Evolutionary conservation across 2,113 vertebrate genomes (phyloP).

Genomic region (Vombatus ursinus): DNA sequence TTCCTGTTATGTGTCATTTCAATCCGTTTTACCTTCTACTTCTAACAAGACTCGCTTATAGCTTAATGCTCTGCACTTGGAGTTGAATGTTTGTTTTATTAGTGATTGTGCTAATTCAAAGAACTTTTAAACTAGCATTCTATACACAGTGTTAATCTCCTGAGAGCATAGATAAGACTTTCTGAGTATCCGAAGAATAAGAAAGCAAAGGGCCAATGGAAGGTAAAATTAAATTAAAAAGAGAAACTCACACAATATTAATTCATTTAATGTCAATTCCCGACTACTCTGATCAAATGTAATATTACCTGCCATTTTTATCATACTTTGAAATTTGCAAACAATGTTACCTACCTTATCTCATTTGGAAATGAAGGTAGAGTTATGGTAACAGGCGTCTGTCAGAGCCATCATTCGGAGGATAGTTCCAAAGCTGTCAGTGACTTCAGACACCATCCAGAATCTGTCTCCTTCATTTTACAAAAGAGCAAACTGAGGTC

Average conservation of each 20-base stretch:
- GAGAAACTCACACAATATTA: background rate
- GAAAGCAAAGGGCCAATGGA: background rate
- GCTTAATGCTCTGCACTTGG: background rate
- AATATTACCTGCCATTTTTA: background rate
- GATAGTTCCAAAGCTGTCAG: background rate
- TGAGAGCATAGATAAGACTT: background rate
- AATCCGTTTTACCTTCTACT: background rate
- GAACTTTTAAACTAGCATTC: background rate
- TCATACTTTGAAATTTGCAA: background rate
- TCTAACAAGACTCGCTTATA: background rate
- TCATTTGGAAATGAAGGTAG: background rate
- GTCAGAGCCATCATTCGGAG: background rate
- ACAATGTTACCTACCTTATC: background rate
- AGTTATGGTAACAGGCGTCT: background rate
- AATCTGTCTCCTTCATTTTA: background rate
- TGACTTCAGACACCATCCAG: background rate
- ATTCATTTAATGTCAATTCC: background rate
- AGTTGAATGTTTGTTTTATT: background rate
- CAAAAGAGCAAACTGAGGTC: background rate
- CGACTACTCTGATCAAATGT: background rate
- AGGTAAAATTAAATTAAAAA: background rate
- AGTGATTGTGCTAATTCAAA: background rate
- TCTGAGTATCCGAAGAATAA: background rate
- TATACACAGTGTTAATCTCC: background rate
- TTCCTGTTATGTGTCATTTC: background rate